Percentiles rank a stretch among this genome's conserved stretches.
phyloP scores from a whole-genome alignment of 1,140 invertebrate genomes.

The Hylaeus volcanicus region DNA sequence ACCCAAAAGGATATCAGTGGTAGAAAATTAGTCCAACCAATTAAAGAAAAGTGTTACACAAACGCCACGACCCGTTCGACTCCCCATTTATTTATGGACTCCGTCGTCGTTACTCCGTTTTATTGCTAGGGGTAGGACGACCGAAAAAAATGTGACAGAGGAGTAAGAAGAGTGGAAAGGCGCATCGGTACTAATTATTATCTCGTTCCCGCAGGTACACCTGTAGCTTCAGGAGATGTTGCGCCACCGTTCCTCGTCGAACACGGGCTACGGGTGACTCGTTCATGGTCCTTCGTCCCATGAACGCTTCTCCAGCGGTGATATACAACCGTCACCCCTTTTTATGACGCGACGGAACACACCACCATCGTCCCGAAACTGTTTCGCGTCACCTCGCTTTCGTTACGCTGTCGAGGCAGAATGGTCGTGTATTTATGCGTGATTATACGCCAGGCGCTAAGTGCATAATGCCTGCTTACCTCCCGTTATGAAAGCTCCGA shows the following conservation, averaged over 20 bases:
- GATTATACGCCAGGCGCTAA: slow-evolving; percentile 10
- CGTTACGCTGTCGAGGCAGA: slow-evolving; percentile 31
- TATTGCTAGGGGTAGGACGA: slow-evolving; percentile 30
- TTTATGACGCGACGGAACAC: slow-evolving; percentile 60
- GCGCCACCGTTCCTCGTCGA: slow-evolving; percentile 43
- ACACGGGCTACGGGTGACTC: slow-evolving; percentile 26
- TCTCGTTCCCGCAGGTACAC: slow-evolving; percentile 59
- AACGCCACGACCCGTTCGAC: background rate
- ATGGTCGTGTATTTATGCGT: slow-evolving; percentile 26
- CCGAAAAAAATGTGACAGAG: background rate
- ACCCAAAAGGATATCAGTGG: slow-evolving; percentile 13
- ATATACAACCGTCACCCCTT: slow-evolving; percentile 68
- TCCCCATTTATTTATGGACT: slow-evolving; percentile 66
- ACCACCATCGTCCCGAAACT: background rate
- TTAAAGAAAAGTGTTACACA: slow-evolving; percentile 28
- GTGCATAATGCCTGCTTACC: slow-evolving; percentile 25
- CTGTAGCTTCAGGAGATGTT: slow-evolving; percentile 47
- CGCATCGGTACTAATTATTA: slow-evolving; percentile 70
- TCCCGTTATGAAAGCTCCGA: slow-evolving; percentile 16
- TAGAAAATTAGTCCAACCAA: slow-evolving; percentile 25
- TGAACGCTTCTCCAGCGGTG: slow-evolving; percentile 46
- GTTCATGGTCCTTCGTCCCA: slow-evolving; percentile 32
- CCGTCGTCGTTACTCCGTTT: slow-evolving; percentile 32
- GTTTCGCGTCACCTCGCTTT: slow-evolving; percentile 49
- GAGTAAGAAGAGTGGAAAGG: slow-evolving; percentile 13